Evolutionary conservation across 2,888 invertebrate genomes (phyloP).

Genomic region (Aspidapion aeneum): DNA sequence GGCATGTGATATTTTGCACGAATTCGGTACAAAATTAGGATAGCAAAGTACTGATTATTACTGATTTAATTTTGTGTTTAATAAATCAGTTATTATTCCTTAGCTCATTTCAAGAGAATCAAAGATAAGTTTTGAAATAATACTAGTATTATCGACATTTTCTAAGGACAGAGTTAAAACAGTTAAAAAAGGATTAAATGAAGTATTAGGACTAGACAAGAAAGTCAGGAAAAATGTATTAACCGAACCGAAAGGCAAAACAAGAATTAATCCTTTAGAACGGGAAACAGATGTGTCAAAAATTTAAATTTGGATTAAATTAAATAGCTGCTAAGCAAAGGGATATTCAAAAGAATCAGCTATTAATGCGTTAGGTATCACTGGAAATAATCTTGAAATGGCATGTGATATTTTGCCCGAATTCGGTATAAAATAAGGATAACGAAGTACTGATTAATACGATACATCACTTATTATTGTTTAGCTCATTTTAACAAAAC

Average conservation of each 20-base stretch:
- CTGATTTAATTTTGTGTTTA: too few species aligned
- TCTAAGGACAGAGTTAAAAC: too few species aligned
- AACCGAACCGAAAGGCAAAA: conserved; percentile 36
- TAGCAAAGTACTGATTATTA: conserved; percentile 24
- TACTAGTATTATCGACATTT: too few species aligned
- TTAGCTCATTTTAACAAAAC: too few species aligned
- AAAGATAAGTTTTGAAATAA: too few species aligned
- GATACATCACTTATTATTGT: too few species aligned
- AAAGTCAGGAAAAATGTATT: too few species aligned
- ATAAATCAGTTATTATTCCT: too few species aligned
- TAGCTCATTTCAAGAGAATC: too few species aligned
- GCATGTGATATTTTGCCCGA: conserved; percentile 67
- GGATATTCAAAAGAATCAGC: conserved; percentile 91
- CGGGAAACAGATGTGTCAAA: conserved; percentile 56
- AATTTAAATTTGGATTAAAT: conserved; percentile 91
- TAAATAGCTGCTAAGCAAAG: conserved; percentile 81
- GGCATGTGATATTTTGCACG: conserved; percentile 71
- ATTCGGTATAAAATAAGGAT: conserved; percentile 40
- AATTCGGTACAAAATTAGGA: conserved; percentile 40
- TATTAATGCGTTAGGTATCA: conserved; percentile 86
- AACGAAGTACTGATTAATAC: conserved; percentile 19
- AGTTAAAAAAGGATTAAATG: too few species aligned
- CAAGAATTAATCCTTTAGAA: conserved; percentile 42
- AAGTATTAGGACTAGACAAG: too few species aligned
- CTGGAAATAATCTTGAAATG: conserved; percentile 92